Conservation (phyloP, 2,797 vertebrate genomes). For the Oophaga sylvatica region DNA sequence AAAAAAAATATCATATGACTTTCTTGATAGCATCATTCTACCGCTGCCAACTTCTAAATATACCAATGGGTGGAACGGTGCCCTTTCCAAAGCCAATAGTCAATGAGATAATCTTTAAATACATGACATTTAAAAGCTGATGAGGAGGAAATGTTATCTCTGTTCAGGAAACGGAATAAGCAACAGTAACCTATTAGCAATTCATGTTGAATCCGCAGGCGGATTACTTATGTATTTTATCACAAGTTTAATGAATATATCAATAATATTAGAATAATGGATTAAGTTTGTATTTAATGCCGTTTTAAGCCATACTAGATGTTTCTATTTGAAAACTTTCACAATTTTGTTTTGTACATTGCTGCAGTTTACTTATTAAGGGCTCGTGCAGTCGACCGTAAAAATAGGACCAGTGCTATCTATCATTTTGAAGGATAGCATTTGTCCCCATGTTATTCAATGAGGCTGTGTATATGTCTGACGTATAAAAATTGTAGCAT, state of each 20-base stretch:
- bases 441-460: too few relatives aligned
- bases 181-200: conserved; percentile 12
- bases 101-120: conserved; percentile 41
- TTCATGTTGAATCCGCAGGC: not conserved
- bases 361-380: not conserved
- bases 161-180: not conserved
- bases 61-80: conserved; percentile 20
- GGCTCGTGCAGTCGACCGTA: too few relatives aligned
- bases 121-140: conserved; percentile 42
- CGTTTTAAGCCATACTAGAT: not conserved
- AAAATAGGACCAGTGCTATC: too few relatives aligned
- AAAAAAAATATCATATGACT: conserved; percentile 32
- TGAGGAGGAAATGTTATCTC: conserved; percentile 36
- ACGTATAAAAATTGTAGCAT: too few relatives aligned
- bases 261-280: not conserved
- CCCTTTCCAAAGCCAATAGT: conserved; percentile 34
- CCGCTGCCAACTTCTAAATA: conserved; percentile 33
- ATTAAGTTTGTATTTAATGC: not conserved
- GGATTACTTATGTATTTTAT: not conserved
- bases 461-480: too few relatives aligned
- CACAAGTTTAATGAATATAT: not conserved
- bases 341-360: not conserved
- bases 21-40: conserved; percentile 2
- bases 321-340: not conserved
- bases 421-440: too few relatives aligned